phyloP scores from a whole-genome alignment of 2,113 vertebrate genomes.

The Chloroceryle aenea region DNA sequence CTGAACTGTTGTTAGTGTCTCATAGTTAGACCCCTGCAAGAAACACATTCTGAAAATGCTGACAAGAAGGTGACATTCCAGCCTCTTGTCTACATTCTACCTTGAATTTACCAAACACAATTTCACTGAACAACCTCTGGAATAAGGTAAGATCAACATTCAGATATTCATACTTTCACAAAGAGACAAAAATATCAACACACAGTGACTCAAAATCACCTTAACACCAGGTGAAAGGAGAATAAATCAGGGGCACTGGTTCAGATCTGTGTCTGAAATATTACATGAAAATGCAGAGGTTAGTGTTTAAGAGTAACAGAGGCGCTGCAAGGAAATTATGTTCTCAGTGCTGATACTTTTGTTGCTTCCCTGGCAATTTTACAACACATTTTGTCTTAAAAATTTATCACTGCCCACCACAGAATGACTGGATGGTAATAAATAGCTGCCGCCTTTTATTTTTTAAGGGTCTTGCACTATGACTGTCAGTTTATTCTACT shows the following conservation, averaged over 20 bases:
- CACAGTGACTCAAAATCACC: background rate
- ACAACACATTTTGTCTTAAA: background rate
- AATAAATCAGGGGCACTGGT: background rate
- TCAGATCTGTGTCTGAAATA: background rate
- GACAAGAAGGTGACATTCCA: background rate
- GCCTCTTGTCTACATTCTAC: background rate
- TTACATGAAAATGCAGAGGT: background rate
- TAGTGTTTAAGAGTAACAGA: background rate
- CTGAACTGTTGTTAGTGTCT: constrained; percentile 4
- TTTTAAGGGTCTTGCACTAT: background rate
- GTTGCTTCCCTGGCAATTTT: background rate
- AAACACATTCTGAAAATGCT: background rate
- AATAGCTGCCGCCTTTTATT: background rate
- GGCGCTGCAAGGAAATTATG: background rate
- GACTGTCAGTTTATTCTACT: background rate
- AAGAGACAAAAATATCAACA: background rate
- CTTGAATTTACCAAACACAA: background rate
- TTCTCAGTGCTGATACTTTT: background rate
- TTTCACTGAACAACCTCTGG: background rate
- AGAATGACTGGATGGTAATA: background rate
- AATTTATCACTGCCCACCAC: background rate
- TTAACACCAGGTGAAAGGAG: background rate
- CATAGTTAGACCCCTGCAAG: background rate
- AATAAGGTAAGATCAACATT: background rate
- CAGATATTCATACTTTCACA: background rate